Evolutionary conservation across 2,113 vertebrate genomes (phyloP).

Genomic region (Rhinopomastus cyanomelas): DNA sequence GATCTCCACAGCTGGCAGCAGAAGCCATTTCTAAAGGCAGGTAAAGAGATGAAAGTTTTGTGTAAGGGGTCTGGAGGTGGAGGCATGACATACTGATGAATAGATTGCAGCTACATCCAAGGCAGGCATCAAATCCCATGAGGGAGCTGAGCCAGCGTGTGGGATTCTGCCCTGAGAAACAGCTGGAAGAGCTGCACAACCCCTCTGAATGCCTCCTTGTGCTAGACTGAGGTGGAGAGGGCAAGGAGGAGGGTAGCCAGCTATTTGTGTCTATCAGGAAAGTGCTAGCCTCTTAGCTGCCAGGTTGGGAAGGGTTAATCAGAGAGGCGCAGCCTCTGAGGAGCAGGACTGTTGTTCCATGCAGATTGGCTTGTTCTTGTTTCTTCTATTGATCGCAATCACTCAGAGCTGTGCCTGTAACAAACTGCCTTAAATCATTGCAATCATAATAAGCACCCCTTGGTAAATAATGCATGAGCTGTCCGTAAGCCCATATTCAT

Average conservation of each 20-base stretch:
- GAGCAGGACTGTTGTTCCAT: background rate
- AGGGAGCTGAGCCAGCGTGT: background rate
- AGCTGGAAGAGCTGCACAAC: background rate
- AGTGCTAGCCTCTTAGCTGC: background rate
- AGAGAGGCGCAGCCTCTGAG: background rate
- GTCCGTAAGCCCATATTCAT: conserved; percentile 60
- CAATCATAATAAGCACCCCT: conserved; percentile 64
- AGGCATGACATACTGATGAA: background rate
- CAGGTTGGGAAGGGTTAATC: conserved; percentile 44
- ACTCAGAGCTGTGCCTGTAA: conserved; percentile 59
- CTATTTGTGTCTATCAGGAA: background rate
- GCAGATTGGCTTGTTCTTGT: conserved; percentile 60
- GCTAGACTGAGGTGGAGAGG: background rate
- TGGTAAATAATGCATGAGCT: conserved; percentile 67
- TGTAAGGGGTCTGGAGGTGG: background rate
- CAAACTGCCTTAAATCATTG: conserved; percentile 73
- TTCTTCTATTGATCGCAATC: conserved; percentile 66
- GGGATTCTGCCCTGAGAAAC: background rate
- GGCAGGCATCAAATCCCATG: background rate
- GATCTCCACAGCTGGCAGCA: background rate
- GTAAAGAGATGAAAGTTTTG: background rate
- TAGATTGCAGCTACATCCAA: background rate
- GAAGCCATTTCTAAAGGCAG: background rate
- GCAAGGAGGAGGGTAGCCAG: background rate
- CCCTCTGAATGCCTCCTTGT: background rate